Evolutionary conservation across 1,140 invertebrate genomes (phyloP), one percentile per base, ranked within the genome.

Genomic region (Rhyzopertha dominica): DNA sequence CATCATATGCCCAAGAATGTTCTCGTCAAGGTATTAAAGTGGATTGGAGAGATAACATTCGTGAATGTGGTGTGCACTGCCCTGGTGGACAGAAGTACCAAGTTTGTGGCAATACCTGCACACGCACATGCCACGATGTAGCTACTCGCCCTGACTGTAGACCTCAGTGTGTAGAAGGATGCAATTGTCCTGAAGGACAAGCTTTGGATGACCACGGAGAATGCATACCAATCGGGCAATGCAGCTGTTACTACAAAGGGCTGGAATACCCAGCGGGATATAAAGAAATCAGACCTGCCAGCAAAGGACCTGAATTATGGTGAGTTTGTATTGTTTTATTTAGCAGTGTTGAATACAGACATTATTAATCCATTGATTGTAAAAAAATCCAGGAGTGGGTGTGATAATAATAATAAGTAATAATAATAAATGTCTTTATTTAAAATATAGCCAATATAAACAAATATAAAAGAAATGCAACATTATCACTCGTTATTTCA

Each of bases 131-230:
- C 54, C 56, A 72, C 3, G 84, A 87, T 64, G 65, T 86, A 17
- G 63, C 73, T 2, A 63, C 58, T 14, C 59, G 66, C 28, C 58
- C 67, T 1, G 53, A 65, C 20, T 86, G 84, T 62, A 69, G 66
- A 28, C 72, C 75, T 10, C 72, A 70, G 23, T 94, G 90, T 59
- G 84, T 90, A 1, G 90, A 93, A 63, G 90, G 90, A 1, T 94
- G 90, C 66, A 85, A 86, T 45, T 95, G 90, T 63, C 85, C 88
- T 0, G 67, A 73, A 30, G 88, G 87, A 12, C 72, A 84, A 62
- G 79, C 87, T 1, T 63, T 93, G 17, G 76, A 85, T 47, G 71
- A 77, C 5, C 68, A 74, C 9, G 83, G 82, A 7, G 74, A 83
- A 35, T 95, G 91, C 63, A 78, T 94, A 20, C 80, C 81, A 0